phyloP scores from a whole-genome alignment of 2,888 invertebrate species.

The Rhodophaea formosa region DNA sequence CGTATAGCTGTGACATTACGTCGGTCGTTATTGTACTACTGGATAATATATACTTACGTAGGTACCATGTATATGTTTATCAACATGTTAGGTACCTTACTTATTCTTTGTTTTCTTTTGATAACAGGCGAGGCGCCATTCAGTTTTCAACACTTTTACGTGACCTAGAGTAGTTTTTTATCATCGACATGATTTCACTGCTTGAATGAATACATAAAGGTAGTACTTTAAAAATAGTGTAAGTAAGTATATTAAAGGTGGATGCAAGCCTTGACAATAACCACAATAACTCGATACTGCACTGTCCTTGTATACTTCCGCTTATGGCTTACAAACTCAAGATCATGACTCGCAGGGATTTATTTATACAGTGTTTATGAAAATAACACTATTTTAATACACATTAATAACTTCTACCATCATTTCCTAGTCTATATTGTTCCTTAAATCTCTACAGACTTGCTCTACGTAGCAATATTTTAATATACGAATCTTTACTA shows the following conservation, averaged over 20 bases:
- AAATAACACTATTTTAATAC: background rate
- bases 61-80: background rate
- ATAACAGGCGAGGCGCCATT: background rate
- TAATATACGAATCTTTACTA: too few species aligned
- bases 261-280: constrained; percentile 13
- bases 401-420: too few species aligned
- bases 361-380: background rate
- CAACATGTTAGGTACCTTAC: too few species aligned
- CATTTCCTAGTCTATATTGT: too few species aligned
- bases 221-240: background rate
- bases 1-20: too few species aligned
- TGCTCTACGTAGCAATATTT: too few species aligned
- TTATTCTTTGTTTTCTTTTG: background rate
- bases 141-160: background rate
- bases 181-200: too few species aligned
- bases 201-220: background rate
- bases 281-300: constrained; percentile 21
- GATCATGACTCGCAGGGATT: background rate
- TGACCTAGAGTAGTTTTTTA: background rate
- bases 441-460: too few species aligned
- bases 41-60: background rate
- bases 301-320: constrained; percentile 51
- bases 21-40: too few species aligned
- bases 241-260: background rate
- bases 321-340: constrained; percentile 24